These are phyloP conservation scores for Apamea epomidion DNA, from an alignment of 2,888 invertebrate genomes.

Conservation along the genomic window DNA sequence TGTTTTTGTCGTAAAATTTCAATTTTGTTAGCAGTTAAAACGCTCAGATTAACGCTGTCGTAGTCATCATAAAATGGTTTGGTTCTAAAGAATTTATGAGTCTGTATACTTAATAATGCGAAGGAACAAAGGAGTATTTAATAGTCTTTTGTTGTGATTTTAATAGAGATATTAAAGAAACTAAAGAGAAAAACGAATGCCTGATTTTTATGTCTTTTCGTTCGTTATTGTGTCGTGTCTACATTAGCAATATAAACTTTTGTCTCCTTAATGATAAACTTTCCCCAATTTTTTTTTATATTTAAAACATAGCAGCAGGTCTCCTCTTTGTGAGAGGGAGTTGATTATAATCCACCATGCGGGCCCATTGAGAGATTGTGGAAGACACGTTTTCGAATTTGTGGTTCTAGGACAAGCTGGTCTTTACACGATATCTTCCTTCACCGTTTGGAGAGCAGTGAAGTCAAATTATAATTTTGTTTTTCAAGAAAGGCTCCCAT, in stretches of 20 bases:
- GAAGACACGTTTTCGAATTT: neutral
- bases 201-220: neutral
- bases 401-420: no score
- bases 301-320: no score
- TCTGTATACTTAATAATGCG: slow-evolving; percentile 31
- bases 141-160: slow-evolving; percentile 34
- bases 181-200: neutral
- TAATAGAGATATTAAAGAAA: slow-evolving; percentile 37
- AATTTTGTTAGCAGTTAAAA: slow-evolving; percentile 62
- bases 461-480: neutral
- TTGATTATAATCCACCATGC: neutral
- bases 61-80: slow-evolving; percentile 52
- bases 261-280: neutral
- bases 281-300: neutral
- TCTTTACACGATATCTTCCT: no score
- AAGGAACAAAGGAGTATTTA: slow-evolving; percentile 38
- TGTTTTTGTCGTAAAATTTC: slow-evolving; percentile 62
- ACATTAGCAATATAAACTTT: neutral
- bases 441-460: neutral
- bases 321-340: neutral
- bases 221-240: neutral
- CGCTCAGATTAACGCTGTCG: slow-evolving; percentile 59
- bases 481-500: neutral
- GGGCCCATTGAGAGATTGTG: no score
- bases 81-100: slow-evolving; percentile 52